These are phyloP conservation scores for Narcine bancroftii DNA, from an alignment of 2,113 vertebrate genomes.

Conservation along the genomic window DNA sequence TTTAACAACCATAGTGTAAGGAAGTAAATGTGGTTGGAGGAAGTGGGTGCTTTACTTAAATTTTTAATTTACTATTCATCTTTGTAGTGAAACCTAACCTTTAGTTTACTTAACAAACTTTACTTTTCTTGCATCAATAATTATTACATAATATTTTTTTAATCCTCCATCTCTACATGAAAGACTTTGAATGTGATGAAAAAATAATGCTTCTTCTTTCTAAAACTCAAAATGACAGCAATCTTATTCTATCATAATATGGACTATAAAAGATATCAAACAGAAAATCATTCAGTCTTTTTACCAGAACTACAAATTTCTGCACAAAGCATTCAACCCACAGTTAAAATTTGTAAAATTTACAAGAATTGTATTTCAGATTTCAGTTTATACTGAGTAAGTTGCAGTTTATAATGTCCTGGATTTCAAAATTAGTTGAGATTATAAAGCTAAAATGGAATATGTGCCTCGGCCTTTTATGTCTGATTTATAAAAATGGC, in stretches of 20 bases:
- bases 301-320: background rate
- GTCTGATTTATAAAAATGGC: background rate
- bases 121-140: background rate
- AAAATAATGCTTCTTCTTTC: background rate
- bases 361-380: background rate
- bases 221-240: background rate
- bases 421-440: background rate
- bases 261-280: background rate
- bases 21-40: background rate
- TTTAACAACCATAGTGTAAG: background rate
- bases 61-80: background rate
- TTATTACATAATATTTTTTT: background rate
- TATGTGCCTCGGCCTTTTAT: background rate
- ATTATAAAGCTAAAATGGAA: background rate
- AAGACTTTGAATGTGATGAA: background rate
- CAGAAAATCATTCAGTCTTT: no score
- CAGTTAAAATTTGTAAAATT: background rate
- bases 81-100: background rate
- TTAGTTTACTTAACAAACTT: background rate
- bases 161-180: background rate
- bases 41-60: background rate
- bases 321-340: background rate
- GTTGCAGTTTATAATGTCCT: background rate
- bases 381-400: background rate
- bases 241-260: background rate